Conservation (phyloP, 2,113 vertebrate species). For the Ptychochromis oligacanthus region DNA sequence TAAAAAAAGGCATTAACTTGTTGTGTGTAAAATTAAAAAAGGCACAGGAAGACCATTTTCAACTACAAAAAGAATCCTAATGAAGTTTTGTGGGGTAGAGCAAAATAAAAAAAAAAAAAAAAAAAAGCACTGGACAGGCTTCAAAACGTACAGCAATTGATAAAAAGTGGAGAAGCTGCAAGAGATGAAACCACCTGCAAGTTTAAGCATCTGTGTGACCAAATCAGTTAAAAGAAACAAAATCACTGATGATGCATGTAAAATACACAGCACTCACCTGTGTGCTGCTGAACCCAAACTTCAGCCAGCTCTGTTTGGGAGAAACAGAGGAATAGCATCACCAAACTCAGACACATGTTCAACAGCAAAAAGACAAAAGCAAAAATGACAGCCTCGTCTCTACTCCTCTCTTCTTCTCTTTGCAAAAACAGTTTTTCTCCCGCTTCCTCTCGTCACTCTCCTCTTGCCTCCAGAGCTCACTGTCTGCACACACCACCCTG, state of each 20-base stretch:
- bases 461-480: neutral
- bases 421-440: conserved; percentile 22
- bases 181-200: neutral
- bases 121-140: neutral
- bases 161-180: neutral
- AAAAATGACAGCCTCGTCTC: neutral
- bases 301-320: conserved; percentile 35
- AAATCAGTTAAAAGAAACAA: neutral
- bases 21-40: conserved; percentile 44
- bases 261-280: conserved; percentile 65
- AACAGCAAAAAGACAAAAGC: neutral
- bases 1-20: conserved; percentile 55
- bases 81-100: conserved; percentile 17
- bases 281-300: conserved; percentile 58
- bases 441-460: conserved; percentile 28
- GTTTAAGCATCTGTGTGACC: neutral
- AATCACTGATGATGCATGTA: neutral
- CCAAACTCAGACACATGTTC: conserved; percentile 56
- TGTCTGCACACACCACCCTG: conserved; percentile 47
- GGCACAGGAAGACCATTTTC: conserved; percentile 26
- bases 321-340: conserved; percentile 63
- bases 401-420: conserved; percentile 30
- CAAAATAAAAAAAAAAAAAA: neutral
- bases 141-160: neutral
- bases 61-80: conserved; percentile 34